Evolutionary conservation across 2,797 vertebrate species (phyloP), one percentile per base, ranked within the genome.

Genomic region (Mycteria americana): DNA sequence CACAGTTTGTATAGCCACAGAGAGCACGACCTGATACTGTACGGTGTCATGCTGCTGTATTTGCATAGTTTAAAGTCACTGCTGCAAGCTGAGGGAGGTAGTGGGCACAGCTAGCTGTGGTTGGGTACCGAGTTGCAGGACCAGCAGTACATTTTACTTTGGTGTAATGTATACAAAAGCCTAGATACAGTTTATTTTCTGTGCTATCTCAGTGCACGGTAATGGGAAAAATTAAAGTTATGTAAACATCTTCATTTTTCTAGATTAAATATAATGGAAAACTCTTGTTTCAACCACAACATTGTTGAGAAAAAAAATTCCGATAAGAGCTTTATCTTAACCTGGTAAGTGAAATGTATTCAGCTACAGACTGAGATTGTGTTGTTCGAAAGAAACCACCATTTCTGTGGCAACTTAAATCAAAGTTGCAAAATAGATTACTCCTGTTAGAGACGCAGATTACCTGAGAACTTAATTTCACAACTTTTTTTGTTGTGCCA

Each of bases 1-100:
- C 9, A 18, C 6, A 0, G 65, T 35, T 70, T 2, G 0, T 5
- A 3, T 2, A 23, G 35, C 3, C 74, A 41, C 41, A 54, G 18
- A 18, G 39, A 64, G 56, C 76, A 17, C 57, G n/a, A 28, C 37
- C 68, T 17, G 60, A 18, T 48, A 9, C 15, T 25, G 33, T 21
- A 18, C 2, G 5, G 18, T 70, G 39, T 54, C 11, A 13, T 10
- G 24, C 77, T 8, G 15, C 51, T 24, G 24, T 2, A 11, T 4
- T 18, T n/a, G 17, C 64, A 1, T 2, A 7, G n/a, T 7, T 45
- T 50, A 12, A 67, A 84, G 72, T 25, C 79, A 1, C 68, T 35
- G 18, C 75, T 48, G 22, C 18, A 83, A 64, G 37, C 33, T 39
- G 45, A 73, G 30, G 45, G 24, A 63, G 14, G 43, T 13, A 33